Evolutionary conservation across 2,113 vertebrate species (phyloP), one percentile per base, ranked within the genome.

Genomic region (Gopherus evgoodei): DNA sequence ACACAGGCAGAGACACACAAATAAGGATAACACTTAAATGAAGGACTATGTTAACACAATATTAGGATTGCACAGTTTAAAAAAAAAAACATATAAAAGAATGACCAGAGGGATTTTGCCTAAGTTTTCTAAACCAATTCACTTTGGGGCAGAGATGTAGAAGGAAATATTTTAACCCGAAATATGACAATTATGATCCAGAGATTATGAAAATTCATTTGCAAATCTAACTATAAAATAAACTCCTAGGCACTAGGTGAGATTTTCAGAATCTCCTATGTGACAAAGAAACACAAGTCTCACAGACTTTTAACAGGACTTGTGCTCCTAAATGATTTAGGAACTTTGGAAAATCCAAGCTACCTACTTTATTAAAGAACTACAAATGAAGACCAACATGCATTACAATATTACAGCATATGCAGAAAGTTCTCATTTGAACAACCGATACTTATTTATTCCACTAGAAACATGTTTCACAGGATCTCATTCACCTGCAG

Each of bases 391-490:
- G 80, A 35, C 22, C 53, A 38, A 14, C 14, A 42, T 38, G 21
- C 13, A 16, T 62, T 62, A 29, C 5, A 62, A 2, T 54, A 22
- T 24, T 75, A 80, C 1, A 13, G 21, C 35, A 56, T 5, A 19
- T 11, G 11, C 7, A 81, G 59, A 81, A 82, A 84, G 35, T 14
- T 27, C 49, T 2, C 27, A 76, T 87, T 65, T 19, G 50, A 22
- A 22, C 31, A 5, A 31, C 22, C 35, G 11, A 22, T 12, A 44
- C 16, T 31, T 3, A 11, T 2, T 1, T 31, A 9, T 4, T 14
- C 12, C 81, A 10, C 17, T 16, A 82, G 59, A 88, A 65, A 56
- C 16, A 35, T 25, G 2, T 76, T 83, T n/a, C 24, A 11, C 12
- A 50, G 11, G 2, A 6, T 24, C 17, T 54, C 81, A 52, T 44